Percentiles rank a stretch among this genome's conserved stretches.
Evolutionary conservation across 2,113 vertebrate species (phyloP).

Genomic region (Hylia prasina): DNA sequence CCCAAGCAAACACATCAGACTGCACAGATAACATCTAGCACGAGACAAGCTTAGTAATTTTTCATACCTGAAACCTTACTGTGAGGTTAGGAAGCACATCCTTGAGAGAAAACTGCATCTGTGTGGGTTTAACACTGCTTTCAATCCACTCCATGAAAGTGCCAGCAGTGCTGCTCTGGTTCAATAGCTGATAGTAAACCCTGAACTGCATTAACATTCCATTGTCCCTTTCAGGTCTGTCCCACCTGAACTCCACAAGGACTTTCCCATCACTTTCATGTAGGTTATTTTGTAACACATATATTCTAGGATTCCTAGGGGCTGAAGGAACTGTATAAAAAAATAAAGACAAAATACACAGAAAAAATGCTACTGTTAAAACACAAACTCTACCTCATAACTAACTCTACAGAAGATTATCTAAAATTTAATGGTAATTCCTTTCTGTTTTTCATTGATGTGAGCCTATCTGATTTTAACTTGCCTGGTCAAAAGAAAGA

Average conservation of each 20-base stretch:
- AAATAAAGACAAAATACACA: background rate
- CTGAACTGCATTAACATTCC: slow-evolving; percentile 61
- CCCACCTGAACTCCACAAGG: slow-evolving; percentile 70
- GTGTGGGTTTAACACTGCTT: background rate
- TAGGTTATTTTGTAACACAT: slow-evolving; percentile 2
- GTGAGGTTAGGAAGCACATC: slow-evolving; percentile 13
- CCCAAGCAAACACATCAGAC: background rate
- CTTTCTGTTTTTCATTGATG: background rate
- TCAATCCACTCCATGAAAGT: slow-evolving; percentile 9
- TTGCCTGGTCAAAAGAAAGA: background rate
- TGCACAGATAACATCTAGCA: background rate
- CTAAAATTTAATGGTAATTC: background rate
- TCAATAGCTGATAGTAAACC: slow-evolving; percentile 60
- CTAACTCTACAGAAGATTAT: background rate
- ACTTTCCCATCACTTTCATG: background rate
- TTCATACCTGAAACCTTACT: slow-evolving; percentile 71
- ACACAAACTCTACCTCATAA: background rate
- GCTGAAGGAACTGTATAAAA: slow-evolving; percentile 61
- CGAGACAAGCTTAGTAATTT: background rate
- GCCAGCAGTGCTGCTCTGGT: background rate
- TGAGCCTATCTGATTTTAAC: background rate
- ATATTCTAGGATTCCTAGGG: slow-evolving; percentile 69
- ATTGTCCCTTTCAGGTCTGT: slow-evolving; percentile 58
- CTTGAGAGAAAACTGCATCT: slow-evolving; percentile 39
- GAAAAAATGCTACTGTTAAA: background rate